These are phyloP conservation scores for Melanotaenia boesemani DNA, from an alignment of 2,797 vertebrate species.

Conservation along the genomic window DNA sequence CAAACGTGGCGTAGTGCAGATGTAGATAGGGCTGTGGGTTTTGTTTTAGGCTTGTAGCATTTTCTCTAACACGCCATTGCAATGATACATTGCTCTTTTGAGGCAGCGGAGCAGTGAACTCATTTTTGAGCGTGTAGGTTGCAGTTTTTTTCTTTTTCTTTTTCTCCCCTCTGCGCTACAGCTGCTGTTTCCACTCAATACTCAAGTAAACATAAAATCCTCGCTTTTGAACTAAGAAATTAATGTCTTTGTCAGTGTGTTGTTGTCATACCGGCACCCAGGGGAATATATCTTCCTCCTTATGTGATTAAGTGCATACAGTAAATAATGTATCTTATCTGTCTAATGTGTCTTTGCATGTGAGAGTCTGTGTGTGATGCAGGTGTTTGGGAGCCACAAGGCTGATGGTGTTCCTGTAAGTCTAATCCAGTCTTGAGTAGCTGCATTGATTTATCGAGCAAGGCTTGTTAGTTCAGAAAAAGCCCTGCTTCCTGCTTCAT, in stretches of 20 bases:
- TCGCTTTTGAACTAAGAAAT: constrained; percentile 46
- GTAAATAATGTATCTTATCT: neutral
- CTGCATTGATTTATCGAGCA: constrained; percentile 77
- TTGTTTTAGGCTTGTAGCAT: constrained; percentile 50
- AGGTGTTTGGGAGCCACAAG: constrained; percentile 32
- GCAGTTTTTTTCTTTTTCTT: neutral
- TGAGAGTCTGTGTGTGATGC: constrained; percentile 22
- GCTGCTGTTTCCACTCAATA: constrained; percentile 45
- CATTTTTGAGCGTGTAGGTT: constrained; percentile 44
- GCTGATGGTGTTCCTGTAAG: constrained; percentile 52
- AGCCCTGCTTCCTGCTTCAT: constrained; percentile 46
- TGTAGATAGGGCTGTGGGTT: constrained; percentile 36
- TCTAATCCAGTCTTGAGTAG: constrained; percentile 74
- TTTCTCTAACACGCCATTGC: constrained; percentile 48
- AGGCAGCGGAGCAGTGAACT: constrained; percentile 45
- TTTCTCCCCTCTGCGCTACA: constrained; percentile 18
- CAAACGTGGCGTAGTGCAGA: constrained; percentile 40
- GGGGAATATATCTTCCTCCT: constrained; percentile 30
- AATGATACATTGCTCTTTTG: constrained; percentile 53
- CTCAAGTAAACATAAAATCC: constrained; percentile 30
- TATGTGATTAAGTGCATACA: constrained; percentile 16
- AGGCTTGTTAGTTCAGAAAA: constrained; percentile 52
- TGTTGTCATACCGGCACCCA: constrained; percentile 10
- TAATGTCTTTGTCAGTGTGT: constrained; percentile 9
- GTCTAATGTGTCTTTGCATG: constrained; percentile 1